phyloP scores from a whole-genome alignment of 2,113 vertebrate species.

The Otolemur garnettii region DNA sequence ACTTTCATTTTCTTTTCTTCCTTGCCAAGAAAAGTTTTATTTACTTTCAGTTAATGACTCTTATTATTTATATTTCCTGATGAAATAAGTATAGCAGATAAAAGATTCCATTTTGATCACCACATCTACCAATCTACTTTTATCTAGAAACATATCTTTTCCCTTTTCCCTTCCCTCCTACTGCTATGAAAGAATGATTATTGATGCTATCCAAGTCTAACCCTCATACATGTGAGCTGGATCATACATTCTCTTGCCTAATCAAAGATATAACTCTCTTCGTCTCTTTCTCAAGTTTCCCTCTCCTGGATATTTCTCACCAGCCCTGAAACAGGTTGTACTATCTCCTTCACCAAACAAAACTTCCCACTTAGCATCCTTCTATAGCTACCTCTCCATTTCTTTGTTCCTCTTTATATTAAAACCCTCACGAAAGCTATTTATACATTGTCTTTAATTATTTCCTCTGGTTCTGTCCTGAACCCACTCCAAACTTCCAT shows the following conservation, averaged over 20 bases:
- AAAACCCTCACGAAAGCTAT: background rate
- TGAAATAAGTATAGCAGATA: constrained; percentile 54
- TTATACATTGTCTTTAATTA: background rate
- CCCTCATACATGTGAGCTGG: background rate
- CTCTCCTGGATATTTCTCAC: background rate
- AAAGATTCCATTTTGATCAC: background rate
- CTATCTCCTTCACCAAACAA: background rate
- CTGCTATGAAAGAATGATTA: background rate
- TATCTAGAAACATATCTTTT: background rate
- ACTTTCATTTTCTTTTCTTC: background rate
- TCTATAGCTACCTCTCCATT: background rate
- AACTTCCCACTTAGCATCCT: background rate
- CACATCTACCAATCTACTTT: background rate
- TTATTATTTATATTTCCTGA: constrained; percentile 40
- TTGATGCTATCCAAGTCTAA: constrained; percentile 17
- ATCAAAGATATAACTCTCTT: background rate
- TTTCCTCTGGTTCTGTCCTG: background rate
- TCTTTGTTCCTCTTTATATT: background rate
- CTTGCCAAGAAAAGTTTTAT: background rate
- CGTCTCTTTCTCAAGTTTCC: background rate
- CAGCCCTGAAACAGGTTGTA: background rate
- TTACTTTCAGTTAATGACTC: constrained; percentile 32
- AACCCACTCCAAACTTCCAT: background rate
- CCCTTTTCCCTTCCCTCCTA: background rate
- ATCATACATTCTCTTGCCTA: background rate